Evolutionary conservation across 2,113 vertebrate genomes (phyloP).

Genomic region (Rhinogobius similis): DNA sequence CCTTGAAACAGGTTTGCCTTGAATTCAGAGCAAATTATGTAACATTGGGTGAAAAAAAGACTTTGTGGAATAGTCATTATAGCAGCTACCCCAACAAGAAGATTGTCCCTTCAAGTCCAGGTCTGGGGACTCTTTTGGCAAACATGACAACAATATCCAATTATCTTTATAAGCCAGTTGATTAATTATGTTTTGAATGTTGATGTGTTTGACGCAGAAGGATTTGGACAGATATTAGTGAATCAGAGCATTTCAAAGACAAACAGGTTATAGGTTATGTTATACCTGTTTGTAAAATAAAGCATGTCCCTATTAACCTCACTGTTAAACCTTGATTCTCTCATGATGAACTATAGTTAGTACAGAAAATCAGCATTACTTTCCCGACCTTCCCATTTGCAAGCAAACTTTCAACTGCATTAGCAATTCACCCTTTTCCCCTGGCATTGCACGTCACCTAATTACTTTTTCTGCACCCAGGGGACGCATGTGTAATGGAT

Average conservation of each 20-base stretch:
- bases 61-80: background rate
- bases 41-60: background rate
- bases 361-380: slow-evolving; percentile 29
- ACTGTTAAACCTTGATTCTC: background rate
- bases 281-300: background rate
- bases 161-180: background rate
- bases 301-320: background rate
- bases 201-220: background rate
- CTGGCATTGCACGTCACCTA: slow-evolving; percentile 38
- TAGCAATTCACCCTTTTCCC: slow-evolving; percentile 51
- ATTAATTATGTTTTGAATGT: too few species aligned
- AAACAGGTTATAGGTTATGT: background rate
- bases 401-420: slow-evolving; percentile 47
- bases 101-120: background rate
- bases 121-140: background rate
- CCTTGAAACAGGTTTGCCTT: background rate
- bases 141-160: background rate
- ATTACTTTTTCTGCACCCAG: slow-evolving; percentile 59
- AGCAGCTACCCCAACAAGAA: background rate
- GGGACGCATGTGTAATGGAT: slow-evolving; percentile 64
- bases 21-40: background rate
- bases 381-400: slow-evolving; percentile 27
- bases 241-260: background rate
- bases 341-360: background rate
- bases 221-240: background rate